Conservation (phyloP, 1,140 invertebrate genomes). For the Monochamus saltuarius region DNA sequence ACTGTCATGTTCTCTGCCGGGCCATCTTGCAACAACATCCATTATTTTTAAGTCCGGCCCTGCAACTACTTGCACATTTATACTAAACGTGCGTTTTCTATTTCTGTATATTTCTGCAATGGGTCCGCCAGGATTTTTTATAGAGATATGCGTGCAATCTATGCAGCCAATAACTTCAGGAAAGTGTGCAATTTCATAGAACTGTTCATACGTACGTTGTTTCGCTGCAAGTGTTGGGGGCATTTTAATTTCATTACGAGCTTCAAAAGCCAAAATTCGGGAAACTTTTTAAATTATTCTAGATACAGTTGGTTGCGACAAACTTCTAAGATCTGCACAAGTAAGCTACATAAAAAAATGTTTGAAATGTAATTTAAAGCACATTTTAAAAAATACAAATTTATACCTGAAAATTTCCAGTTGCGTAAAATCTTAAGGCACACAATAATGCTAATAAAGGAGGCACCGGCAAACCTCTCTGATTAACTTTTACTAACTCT, state of each 20-base stretch:
- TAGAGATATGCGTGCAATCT: constrained; percentile 40
- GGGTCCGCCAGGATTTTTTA: constrained; percentile 36
- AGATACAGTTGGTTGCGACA: constrained; percentile 24
- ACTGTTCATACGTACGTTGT: constrained; percentile 8
- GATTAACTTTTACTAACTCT: too few species aligned
- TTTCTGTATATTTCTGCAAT: constrained; percentile 45
- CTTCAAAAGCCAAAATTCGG: constrained; percentile 19
- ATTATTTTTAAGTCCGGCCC: constrained; percentile 39
- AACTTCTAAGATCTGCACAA: constrained; percentile 28
- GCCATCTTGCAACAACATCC: constrained; percentile 46
- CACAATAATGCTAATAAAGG: too few species aligned
- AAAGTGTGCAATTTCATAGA: constrained; percentile 31
- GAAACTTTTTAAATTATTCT: constrained; percentile 30
- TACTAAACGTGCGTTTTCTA: constrained; percentile 42
- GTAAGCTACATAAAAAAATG: not conserved
- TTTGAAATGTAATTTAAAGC: too few species aligned
- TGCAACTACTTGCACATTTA: constrained; percentile 47
- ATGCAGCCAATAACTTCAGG: constrained; percentile 34
- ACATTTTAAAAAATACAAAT: too few species aligned
- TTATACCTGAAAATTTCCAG: too few species aligned
- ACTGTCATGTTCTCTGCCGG: constrained; percentile 45
- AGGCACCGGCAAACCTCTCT: too few species aligned
- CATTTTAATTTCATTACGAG: constrained; percentile 28
- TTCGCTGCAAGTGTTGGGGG: constrained; percentile 23
- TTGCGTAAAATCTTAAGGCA: too few species aligned